These are phyloP conservation scores for Coregonus clupeaformis DNA, from an alignment of 2,113 vertebrate genomes.

Conservation along the genomic window DNA sequence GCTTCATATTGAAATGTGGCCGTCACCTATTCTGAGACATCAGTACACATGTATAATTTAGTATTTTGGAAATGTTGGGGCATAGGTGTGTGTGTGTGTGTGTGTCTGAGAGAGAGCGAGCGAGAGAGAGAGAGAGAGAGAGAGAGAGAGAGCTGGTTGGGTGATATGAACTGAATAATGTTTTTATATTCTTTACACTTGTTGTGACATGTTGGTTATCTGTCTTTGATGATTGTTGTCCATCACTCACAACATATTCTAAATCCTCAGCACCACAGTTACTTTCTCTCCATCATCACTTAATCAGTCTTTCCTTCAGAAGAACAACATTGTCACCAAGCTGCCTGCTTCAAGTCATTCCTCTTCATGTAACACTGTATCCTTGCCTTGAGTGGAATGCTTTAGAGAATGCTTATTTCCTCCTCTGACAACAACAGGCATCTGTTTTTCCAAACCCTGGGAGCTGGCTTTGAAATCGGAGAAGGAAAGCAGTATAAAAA, in stretches of 20 bases:
- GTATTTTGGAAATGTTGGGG: neutral
- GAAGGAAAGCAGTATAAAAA: constrained; percentile 26
- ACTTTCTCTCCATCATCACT: neutral
- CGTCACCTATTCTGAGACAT: neutral
- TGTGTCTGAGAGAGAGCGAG: too few relatives aligned
- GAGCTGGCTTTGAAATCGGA: constrained; percentile 28
- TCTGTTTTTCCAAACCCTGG: constrained; percentile 30
- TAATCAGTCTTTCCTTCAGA: too few relatives aligned
- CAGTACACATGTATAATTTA: neutral
- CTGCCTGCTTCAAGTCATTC: too few relatives aligned
- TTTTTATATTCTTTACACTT: neutral
- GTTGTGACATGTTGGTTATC: neutral
- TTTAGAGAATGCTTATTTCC: constrained; percentile 4
- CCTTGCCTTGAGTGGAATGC: constrained; percentile 24
- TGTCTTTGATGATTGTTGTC: neutral
- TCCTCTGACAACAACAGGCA: constrained; percentile 31
- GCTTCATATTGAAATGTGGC: neutral
- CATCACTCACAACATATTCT: neutral
- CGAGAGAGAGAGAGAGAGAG: too few relatives aligned
- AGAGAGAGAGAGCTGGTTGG: too few relatives aligned
- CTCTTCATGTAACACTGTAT: neutral
- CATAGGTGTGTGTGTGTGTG: neutral
- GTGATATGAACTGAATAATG: too few relatives aligned
- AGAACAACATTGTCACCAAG: too few relatives aligned
- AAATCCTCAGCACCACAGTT: neutral